phyloP scores from a whole-genome alignment of 2,113 vertebrate genomes.

The Elgaria multicarinata region DNA sequence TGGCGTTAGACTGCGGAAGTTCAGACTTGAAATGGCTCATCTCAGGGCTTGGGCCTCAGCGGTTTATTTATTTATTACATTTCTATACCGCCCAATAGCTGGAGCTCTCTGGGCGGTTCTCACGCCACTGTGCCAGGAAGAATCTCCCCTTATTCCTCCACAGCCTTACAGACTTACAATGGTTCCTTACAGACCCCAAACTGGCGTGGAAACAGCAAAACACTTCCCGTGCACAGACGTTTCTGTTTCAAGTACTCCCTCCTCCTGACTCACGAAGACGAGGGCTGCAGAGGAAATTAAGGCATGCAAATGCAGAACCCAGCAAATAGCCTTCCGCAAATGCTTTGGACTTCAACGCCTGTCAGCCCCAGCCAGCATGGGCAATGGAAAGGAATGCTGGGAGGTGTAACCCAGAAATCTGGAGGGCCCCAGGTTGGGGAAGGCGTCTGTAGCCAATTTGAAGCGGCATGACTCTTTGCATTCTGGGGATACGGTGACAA shows the following conservation, averaged over 20 bases:
- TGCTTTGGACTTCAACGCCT: no score
- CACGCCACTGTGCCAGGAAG: not conserved
- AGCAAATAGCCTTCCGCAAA: no score
- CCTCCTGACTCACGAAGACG: not conserved
- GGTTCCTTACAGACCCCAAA: not conserved
- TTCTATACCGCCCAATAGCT: no score
- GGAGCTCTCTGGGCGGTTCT: no score
- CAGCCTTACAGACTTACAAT: no score
- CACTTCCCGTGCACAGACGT: not conserved
- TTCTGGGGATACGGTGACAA: not conserved
- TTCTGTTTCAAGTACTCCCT: not conserved
- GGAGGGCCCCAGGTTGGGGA: no score
- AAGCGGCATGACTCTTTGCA: not conserved
- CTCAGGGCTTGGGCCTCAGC: not conserved
- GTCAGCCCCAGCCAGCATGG: no score
- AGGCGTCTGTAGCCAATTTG: not conserved
- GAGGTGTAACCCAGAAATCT: no score
- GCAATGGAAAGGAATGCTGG: no score
- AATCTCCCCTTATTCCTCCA: not conserved
- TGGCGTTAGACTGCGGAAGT: not conserved
- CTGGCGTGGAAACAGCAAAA: not conserved
- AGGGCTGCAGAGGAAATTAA: not conserved
- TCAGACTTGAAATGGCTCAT: not conserved
- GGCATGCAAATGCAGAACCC: not conserved
- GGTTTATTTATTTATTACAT: no score